phyloP scores from a whole-genome alignment of 2,113 vertebrate genomes.

The Poecile atricapillus region DNA sequence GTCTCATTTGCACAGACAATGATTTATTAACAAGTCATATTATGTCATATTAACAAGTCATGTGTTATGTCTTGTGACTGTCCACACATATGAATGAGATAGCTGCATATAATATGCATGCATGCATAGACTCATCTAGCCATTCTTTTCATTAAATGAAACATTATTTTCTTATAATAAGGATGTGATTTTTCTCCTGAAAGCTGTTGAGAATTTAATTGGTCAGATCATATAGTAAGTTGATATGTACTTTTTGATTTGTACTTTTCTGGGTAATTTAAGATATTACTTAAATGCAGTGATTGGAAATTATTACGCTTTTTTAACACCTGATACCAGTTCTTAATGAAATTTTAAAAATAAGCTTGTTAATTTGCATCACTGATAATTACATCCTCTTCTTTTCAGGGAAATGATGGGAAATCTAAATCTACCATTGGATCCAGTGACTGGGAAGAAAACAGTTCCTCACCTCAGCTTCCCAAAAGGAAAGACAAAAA shows the following conservation, averaged over 20 bases:
- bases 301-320: neutral
- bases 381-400: neutral
- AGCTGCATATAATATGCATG: neutral
- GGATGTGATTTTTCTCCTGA: neutral
- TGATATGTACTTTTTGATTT: too few relatives aligned
- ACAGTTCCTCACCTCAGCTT: constrained; percentile 72
- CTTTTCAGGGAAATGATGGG: constrained; percentile 64
- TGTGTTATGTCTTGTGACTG: neutral
- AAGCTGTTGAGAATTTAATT: neutral
- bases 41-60: neutral
- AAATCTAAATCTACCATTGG: constrained; percentile 76
- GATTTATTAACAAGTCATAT: neutral
- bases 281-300: neutral
- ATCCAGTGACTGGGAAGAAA: constrained; percentile 70
- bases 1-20: neutral
- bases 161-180: neutral
- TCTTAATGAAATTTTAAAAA: neutral
- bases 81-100: neutral
- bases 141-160: neutral
- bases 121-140: neutral
- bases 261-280: neutral
- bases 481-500: constrained; percentile 71
- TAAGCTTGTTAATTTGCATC: neutral
- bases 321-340: neutral
- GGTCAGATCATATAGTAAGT: neutral